A percentile compares a stretch with the other conserved stretches of the same genome.
phyloP scores from a whole-genome alignment of 2,888 invertebrate species.

The Drosophila parthenogenetica region DNA sequence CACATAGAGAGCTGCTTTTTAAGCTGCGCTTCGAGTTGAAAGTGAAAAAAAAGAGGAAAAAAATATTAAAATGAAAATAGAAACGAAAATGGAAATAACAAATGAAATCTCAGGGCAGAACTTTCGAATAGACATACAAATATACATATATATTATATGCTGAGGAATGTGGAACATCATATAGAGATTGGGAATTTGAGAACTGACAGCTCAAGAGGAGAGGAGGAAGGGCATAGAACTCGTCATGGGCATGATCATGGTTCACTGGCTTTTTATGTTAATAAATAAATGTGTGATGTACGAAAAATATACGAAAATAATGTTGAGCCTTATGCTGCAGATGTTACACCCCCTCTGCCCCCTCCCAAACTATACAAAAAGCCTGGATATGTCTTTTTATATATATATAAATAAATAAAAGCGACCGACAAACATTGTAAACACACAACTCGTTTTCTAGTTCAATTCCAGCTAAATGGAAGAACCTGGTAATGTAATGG shows the following conservation, averaged over 20 bases:
- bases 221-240: conserved; percentile 4
- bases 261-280: conserved; percentile 83
- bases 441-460: conserved; percentile 71
- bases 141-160: not conserved
- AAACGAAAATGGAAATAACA: conserved; percentile 22
- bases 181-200: conserved; percentile 28
- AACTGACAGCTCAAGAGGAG: conserved; percentile 6
- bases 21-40: conserved; percentile 53
- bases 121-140: conserved; percentile 48
- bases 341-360: conserved; percentile 11
- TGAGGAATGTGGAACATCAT: conserved; percentile 46
- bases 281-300: conserved; percentile 71
- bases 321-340: conserved; percentile 17
- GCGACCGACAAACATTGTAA: conserved; percentile 38
- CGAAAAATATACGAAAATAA: conserved; percentile 9
- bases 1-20: conserved; percentile 22
- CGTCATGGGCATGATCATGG: conserved; percentile 63
- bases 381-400: conserved; percentile 9
- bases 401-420: conserved; percentile 49
- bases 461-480: conserved; percentile 76
- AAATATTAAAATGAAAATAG: conserved; percentile 8
- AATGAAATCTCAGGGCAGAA: conserved; percentile 50
- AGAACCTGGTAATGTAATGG: conserved; percentile 69
- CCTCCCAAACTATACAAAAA: conserved; percentile 5
- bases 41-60: conserved; percentile 55